A percentile compares a stretch with the other conserved stretches of the same genome.
Evolutionary conservation across 2,113 vertebrate genomes (phyloP).

Genomic region (Epinephelus fuscoguttatus): DNA sequence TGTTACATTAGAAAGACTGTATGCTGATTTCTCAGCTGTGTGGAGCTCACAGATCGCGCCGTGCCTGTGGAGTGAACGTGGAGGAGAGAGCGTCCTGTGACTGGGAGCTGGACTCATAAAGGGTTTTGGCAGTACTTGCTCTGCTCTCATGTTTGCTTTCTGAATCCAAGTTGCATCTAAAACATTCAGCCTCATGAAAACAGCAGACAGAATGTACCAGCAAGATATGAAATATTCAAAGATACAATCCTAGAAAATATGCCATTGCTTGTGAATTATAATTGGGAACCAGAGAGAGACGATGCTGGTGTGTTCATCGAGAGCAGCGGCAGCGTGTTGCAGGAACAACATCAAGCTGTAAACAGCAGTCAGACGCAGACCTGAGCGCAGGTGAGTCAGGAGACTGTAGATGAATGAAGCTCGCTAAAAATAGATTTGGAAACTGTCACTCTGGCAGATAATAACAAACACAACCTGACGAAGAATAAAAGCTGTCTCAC

Average conservation of each 20-base stretch:
- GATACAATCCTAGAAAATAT: neutral
- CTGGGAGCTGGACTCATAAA: neutral
- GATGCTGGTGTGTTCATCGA: neutral
- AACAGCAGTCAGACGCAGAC: neutral
- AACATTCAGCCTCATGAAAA: neutral
- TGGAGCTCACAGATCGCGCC: neutral
- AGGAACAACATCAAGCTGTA: neutral
- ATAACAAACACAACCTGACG: neutral
- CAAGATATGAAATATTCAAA: neutral
- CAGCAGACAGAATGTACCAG: neutral
- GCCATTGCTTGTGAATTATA: neutral
- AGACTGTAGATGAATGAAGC: neutral
- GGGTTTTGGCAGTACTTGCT: neutral
- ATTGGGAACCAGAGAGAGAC: neutral
- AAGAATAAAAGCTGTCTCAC: too few relatives aligned
- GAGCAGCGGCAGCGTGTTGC: neutral
- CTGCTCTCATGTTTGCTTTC: neutral
- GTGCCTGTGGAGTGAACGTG: neutral
- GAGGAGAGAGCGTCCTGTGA: neutral
- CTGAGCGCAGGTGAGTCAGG: neutral
- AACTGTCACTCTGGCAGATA: neutral
- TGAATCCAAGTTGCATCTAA: neutral
- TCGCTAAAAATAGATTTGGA: neutral
- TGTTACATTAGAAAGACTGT: constrained; percentile 3
- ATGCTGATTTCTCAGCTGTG: neutral